A percentile compares a stretch with the other conserved stretches of the same genome.
These are phyloP conservation scores for Telmatochromis sp. DNA, from an alignment of 2,113 vertebrate species.

Conservation along the genomic window DNA sequence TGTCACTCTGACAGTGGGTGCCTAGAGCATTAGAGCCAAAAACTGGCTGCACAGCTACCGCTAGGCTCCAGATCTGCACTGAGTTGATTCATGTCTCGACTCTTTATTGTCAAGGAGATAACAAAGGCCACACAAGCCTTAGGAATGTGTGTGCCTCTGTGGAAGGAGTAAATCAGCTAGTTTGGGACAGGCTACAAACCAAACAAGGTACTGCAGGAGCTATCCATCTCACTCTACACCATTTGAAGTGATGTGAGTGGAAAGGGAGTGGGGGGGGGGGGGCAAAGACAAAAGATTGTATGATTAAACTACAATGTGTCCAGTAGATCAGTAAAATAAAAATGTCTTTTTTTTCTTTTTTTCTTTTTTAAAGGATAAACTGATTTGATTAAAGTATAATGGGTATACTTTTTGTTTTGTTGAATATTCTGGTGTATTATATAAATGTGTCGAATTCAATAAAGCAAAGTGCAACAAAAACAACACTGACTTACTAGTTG, in stretches of 20 bases:
- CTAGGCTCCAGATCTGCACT: neutral
- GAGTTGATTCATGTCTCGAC: neutral
- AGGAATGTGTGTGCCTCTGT: slow-evolving; percentile 10
- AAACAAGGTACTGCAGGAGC: slow-evolving; percentile 23
- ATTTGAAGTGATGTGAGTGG: neutral
- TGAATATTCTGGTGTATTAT: neutral
- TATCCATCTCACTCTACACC: neutral
- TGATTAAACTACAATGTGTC: neutral
- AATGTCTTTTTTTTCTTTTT: fast-evolving
- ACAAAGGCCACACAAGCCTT: neutral
- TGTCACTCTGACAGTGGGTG: neutral
- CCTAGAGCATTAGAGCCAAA: neutral
- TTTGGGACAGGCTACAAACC: slow-evolving; percentile 29
- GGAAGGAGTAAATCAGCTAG: neutral
- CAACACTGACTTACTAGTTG: neutral
- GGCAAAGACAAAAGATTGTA: neutral
- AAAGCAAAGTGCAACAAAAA: neutral
- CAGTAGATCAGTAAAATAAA: neutral
- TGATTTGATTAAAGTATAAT: neutral
- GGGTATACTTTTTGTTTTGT: neutral
- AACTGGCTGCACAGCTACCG: neutral
- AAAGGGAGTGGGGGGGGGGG: neutral
- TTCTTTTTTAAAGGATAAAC: neutral
- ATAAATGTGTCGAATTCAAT: neutral
- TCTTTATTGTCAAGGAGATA: slow-evolving; percentile 32